phyloP scores from a whole-genome alignment of 2,113 vertebrate species.

The Platysteira castanea region DNA sequence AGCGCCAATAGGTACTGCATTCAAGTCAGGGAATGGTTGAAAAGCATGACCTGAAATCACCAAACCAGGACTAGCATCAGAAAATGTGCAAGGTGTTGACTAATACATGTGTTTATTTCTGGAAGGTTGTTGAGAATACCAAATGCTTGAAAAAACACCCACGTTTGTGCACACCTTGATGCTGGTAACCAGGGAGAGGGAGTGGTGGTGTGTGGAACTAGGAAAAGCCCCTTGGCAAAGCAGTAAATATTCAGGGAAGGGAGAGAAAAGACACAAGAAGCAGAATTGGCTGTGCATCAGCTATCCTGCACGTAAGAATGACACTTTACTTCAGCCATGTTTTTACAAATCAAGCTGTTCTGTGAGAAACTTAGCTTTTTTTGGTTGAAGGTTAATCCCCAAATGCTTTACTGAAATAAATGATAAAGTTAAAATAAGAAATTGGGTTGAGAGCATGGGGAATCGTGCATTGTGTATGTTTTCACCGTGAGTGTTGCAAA shows the following conservation, averaged over 20 bases:
- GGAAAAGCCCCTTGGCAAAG: not conserved
- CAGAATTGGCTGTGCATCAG: not conserved
- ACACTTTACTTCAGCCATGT: not conserved
- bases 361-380: not conserved
- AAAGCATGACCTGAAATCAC: not conserved
- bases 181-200: not conserved
- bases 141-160: not conserved
- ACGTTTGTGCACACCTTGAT: not conserved
- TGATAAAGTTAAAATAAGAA: conserved; percentile 26
- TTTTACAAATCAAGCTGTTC: not conserved
- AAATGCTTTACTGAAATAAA: conserved; percentile 30
- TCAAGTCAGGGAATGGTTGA: not conserved
- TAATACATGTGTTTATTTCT: not conserved
- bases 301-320: not conserved
- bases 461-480: not conserved
- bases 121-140: not conserved
- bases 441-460: not conserved
- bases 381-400: conserved; percentile 13
- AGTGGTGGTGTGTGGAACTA: not conserved
- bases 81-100: not conserved
- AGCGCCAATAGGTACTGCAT: not conserved
- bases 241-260: not conserved
- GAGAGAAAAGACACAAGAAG: not conserved
- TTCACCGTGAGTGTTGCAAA: not conserved
- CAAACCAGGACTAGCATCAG: not conserved